Percentiles rank a stretch among this genome's conserved stretches.
These are phyloP conservation scores for Emydura subglobosa DNA, from an alignment of 2,113 vertebrate genomes.

Conservation along the genomic window DNA sequence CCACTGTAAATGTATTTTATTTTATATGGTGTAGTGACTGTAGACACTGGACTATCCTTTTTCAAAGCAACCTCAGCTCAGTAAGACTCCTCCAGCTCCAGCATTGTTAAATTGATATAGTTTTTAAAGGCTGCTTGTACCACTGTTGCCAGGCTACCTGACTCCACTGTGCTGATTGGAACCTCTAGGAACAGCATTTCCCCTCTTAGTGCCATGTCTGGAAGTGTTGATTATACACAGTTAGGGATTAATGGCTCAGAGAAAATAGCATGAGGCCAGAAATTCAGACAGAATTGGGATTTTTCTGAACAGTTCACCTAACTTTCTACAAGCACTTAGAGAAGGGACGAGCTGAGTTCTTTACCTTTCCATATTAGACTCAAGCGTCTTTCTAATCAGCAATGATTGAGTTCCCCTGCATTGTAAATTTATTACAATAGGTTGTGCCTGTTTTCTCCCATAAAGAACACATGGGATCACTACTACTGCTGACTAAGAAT, in stretches of 20 bases:
- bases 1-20: not conserved
- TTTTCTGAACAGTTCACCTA: not conserved
- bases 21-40: not conserved
- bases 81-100: not conserved
- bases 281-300: not conserved
- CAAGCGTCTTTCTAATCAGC: not conserved
- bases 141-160: constrained; percentile 4
- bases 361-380: not conserved
- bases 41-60: not conserved
- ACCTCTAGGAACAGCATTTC: not conserved
- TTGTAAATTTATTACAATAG: not conserved
- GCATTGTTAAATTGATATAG: constrained; percentile 10
- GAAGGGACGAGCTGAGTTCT: not conserved
- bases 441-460: not conserved
- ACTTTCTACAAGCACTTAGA: not conserved
- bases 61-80: not conserved
- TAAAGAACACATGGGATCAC: not conserved
- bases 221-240: not conserved
- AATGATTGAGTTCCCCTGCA: not conserved
- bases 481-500: not conserved
- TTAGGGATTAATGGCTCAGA: not conserved
- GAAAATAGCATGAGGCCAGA: not conserved
- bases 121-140: not conserved
- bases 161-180: constrained; percentile 2
- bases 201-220: not conserved